Conservation (phyloP, 2,797 vertebrate genomes). For the Eurystomus glaucurus region DNA sequence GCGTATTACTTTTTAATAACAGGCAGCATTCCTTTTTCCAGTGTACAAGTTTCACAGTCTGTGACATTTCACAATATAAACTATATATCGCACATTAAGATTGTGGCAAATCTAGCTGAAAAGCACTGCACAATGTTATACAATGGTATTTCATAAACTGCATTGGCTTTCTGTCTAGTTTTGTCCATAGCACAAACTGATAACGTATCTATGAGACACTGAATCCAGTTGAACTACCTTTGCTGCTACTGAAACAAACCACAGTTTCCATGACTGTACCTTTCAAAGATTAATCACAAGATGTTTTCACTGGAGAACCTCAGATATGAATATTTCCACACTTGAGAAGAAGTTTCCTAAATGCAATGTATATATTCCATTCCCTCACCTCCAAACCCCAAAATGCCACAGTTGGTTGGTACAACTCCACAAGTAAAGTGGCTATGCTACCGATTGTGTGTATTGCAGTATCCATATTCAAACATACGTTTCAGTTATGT, state of each 20-base stretch:
- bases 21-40: neutral
- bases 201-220: neutral
- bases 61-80: neutral
- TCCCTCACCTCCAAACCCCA: neutral
- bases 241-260: neutral
- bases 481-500: rapidly evolving
- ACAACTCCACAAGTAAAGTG: rapidly evolving
- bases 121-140: neutral
- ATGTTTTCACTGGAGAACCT: neutral
- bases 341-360: neutral
- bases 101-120: neutral
- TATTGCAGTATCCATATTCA: neutral
- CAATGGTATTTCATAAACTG: neutral
- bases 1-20: neutral
- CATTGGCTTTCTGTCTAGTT: neutral
- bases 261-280: neutral
- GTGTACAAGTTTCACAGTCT: neutral
- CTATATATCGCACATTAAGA: neutral
- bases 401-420: neutral
- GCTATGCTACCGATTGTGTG: neutral
- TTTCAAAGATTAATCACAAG: neutral
- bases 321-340: neutral
- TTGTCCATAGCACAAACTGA: neutral
- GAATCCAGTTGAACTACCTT: neutral
- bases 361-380: neutral